Base-by-base conservation (phyloP, 2,797 vertebrate genomes). In the Clarias laeviceps region DNA sequence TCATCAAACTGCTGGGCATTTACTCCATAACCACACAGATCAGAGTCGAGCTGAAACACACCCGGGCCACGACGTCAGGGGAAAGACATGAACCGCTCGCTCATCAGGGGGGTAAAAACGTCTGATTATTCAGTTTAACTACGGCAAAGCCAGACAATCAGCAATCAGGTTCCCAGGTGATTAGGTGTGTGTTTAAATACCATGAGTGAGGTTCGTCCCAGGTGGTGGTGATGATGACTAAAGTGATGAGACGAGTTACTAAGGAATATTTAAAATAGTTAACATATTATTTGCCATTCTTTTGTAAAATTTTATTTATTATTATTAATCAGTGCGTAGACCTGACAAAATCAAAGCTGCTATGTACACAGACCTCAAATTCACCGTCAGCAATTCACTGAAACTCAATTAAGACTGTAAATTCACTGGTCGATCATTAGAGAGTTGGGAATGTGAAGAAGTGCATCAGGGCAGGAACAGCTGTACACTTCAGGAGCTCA, bases 81-180 rank as follows among this genome's bases (percentile, higher is more conserved):
- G 24, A 20, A 29, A 24, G 24, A 37, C 8, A 29, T 0, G 45
- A 50, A 50, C 45, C 45, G 20, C 27, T 20, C 24, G 20, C 4
- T 57, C 22, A n/a, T 27, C 24, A 6, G 14, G 27, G 61, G 18
- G 24, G n/a, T 7, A 73, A 73, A 73, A 29, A 18, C 32, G 2
- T 20, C 27, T 1, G 9, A 37, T 73, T 27, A 50, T n/a, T n/a
- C 2, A 17, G n/a, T 50, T 24, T 24, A 14, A 14, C 57, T 34
- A 34, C 22, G 54, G 29, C 9, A 40, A 15, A n/a, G n/a, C n/a
- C n/a, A 40, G 57, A 80, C 78, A 80, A 65, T 65, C 78, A 80
- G 34, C 3, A 15, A n/a, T 70, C 22, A 45, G 18, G n/a, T 32
- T 76, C 45, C 7, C 27, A 76, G 4, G 56, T 0, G 40, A 17